Evolutionary conservation across 2,888 invertebrate species (phyloP).

Genomic region (Agelastica alni): DNA sequence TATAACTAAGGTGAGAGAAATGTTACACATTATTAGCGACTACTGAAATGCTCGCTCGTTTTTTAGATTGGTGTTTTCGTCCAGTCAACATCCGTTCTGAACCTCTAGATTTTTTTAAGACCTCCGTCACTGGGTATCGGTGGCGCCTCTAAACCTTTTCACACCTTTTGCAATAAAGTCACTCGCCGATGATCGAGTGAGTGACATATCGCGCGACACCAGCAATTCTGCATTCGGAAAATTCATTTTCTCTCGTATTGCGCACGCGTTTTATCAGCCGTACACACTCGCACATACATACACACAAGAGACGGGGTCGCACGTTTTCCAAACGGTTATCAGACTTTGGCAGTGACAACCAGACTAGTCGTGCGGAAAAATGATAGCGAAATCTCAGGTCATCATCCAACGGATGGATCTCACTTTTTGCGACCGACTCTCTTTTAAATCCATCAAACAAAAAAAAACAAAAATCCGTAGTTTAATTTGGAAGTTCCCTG

Average conservation of each 20-base stretch:
- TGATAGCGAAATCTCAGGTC: slow-evolving; percentile 53
- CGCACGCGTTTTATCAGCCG: slow-evolving; percentile 51
- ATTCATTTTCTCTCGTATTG: slow-evolving; percentile 27
- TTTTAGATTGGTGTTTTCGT: too few relatives aligned
- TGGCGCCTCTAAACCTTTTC: slow-evolving; percentile 34
- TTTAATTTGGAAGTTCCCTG: slow-evolving; percentile 4
- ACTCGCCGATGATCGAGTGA: slow-evolving; percentile 57
- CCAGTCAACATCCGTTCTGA: too few relatives aligned
- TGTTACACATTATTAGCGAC: too few relatives aligned
- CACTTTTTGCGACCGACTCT: slow-evolving; percentile 1
- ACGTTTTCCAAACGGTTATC: slow-evolving; percentile 48
- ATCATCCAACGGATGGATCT: slow-evolving; percentile 41
- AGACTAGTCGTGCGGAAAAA: slow-evolving; percentile 64
- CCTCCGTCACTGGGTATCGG: neutral
- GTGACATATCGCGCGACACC: slow-evolving; percentile 55
- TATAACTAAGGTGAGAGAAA: too few relatives aligned
- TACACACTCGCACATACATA: slow-evolving; percentile 55
- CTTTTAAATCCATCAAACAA: slow-evolving; percentile 5
- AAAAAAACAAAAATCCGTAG: neutral
- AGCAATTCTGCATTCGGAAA: slow-evolving; percentile 48
- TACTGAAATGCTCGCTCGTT: too few relatives aligned
- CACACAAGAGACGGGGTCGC: too few relatives aligned
- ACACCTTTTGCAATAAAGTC: slow-evolving; percentile 53
- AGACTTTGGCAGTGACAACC: slow-evolving; percentile 54
- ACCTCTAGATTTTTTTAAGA: neutral